Base-by-base conservation (phyloP, 2,113 vertebrate species). In the Peromyscus leucopus region DNA sequence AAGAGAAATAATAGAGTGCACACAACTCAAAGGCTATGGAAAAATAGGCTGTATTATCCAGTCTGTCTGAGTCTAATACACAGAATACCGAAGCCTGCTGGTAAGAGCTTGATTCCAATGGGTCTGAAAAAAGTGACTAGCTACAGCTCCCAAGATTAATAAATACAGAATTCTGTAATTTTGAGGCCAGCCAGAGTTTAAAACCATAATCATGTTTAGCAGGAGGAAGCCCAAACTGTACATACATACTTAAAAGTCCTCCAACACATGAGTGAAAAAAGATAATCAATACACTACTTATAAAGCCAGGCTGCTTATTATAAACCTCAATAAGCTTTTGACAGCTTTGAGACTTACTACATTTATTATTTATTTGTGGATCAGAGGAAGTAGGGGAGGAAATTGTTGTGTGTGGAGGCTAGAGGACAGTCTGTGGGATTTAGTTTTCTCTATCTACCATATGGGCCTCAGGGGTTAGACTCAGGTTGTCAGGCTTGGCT, bases 301-400 rank as follows among this genome's bases (percentile, higher is more conserved):
- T 15, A 95, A 78, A 65, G 26, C 7, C 82, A 46, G 82, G 8
- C 39, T 21, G 33, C 46, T 92, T 83, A 75, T 9, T 28, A 76
- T 63, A 93, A 91, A 74, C 11, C 79, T 91, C 7, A 97, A 33
- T 55, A 90, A 90, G 24, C 24, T 74, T 84, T 67, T 91, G 28
- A 42, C 57, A 63, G 59, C 24, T 24, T 59, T 42, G 42, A 63
- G 26, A 19, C 24, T 31, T 65, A 84, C 5, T 65, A 65, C n/a
- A 46, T 6, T 65, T 85, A 85, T 33, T 28, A 65, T 63, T 63
- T 84, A 19, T 84, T 28, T 63, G 83, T 63, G 61, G 83, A 31
- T 10, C 13, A 5, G 39, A 46, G 83, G 36, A 10, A 46, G 24
- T 9, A 9, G 24, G 24, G 55, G 80, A 63, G 57, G 9, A 11